Evolutionary conservation across 2,113 vertebrate species (phyloP), one percentile per base, ranked within the genome.

Genomic region (Limnothrissa miodon): DNA sequence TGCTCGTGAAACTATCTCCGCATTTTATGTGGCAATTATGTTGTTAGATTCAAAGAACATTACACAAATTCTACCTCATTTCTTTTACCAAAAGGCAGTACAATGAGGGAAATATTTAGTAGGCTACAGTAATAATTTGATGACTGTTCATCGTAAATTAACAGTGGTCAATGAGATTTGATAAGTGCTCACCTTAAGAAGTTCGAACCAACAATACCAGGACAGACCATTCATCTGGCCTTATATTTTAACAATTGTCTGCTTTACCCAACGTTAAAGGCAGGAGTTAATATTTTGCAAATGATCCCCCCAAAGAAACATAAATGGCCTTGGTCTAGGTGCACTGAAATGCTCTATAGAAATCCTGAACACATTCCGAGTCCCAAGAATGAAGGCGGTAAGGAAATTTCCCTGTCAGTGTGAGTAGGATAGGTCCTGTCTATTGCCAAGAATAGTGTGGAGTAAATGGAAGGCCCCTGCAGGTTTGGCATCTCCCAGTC

Each of bases 391-490:
- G 25, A 10, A 66, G 59, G 1, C 59, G 13, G 59, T 66, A 66
- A 25, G 59, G 59, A 66, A 66, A 66, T n/a, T 66, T 66, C 59
- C 59, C 59, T 66, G 59, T 66, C 59, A 66, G 59, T 29, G n/a
- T 66, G 59, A 66, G 59, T 66, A 33, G 59, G 59, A 66, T 33
- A 66, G 9, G 59, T 66, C 59, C 25, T 66, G 59, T 33, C 59
- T 66, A 13, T 66, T 66, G 59, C 59, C 25, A 66, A 29, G 59
- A 66, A 66, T 66, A 29, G 59, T 66, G 59, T 66, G 25, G 59
- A 66, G 25, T 66, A 29, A 66, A 66, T 66, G 59, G 25, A 66
- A 33, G 59, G 25, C 59, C 59, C 59, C 59, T 33, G 59, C 59
- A 66, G 59, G 59, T 66, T 66, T 66, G 59, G 10, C 59, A 66